phyloP scores from a whole-genome alignment of 1,140 invertebrate genomes.

The Cephus cinctus region DNA sequence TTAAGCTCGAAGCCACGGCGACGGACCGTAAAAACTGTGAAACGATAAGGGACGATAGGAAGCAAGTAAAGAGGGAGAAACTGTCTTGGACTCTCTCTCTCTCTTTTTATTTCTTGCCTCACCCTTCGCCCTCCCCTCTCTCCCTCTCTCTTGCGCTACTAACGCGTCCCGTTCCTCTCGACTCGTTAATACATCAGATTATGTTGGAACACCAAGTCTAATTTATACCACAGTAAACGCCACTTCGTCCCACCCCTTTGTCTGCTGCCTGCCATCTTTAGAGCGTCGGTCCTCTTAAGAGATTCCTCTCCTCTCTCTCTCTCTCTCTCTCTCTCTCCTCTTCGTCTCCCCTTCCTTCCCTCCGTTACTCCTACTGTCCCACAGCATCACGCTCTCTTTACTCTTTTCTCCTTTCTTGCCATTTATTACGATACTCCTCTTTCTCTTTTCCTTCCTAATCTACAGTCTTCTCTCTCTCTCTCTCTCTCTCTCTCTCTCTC shows the following conservation, averaged over 20 bases:
- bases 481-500: background rate
- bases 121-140: background rate
- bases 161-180: no score
- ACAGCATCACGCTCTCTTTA: no score
- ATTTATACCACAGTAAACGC: constrained; percentile 39
- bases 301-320: constrained; percentile 22
- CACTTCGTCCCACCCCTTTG: constrained; percentile 23
- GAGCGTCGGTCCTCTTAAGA: constrained; percentile 33
- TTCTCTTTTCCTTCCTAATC: constrained; percentile 20
- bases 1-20: constrained; percentile 30
- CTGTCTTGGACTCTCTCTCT: constrained; percentile 25
- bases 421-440: constrained; percentile 18
- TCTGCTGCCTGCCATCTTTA: constrained; percentile 31
- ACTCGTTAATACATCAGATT: constrained; percentile 41
- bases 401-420: background rate
- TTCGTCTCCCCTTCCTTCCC: background rate
- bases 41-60: constrained; percentile 35
- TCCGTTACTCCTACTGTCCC: no score
- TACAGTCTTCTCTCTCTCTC: constrained; percentile 10
- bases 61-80: constrained; percentile 36
- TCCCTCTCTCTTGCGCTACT: background rate
- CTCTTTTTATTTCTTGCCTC: background rate
- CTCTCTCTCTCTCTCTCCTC: background rate
- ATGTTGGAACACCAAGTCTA: constrained; percentile 39
- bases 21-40: constrained; percentile 32